Base-by-base conservation (phyloP, 2,888 invertebrate species). In the Zygothrica quintamaculata region DNA sequence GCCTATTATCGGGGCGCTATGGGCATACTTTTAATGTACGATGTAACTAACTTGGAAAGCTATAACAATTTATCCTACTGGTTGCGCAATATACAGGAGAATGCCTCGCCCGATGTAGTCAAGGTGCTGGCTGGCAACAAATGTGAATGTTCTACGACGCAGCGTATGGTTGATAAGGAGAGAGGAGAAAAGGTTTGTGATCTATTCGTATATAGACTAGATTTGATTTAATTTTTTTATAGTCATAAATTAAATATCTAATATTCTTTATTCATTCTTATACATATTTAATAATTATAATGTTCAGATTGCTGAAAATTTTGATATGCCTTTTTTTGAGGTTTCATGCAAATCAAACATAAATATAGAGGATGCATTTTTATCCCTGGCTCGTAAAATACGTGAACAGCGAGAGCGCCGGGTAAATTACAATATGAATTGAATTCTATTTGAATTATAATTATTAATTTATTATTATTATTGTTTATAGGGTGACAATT, bases 11-110 rank as follows among this genome's bases (percentile, higher is more conserved):
- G 97, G 42, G 97, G 96, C 3, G 96, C 97, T 9, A 96, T 97
- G 97, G 97, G 97, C 48, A 96, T 97, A 79, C 93, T 97, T 42
- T 93, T 97, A 15, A 96, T 97, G 94, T 97, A 97, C 89, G 97
- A 97, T 90, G 96, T 97, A 76, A 97, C 97, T 34, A 96, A 96
- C 90, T 92, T 96, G 87, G 96, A 96, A 88, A 96, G 97, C n/a
- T 97, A 97, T 90, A 96, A 96, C 90, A 96, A 97, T 91, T 92
- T 97, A 73, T 95, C 96, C 6, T 97, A 97, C 89, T 97, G 97
- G 97, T 92, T 97, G 66, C 93, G 96, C 90, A 97, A 96, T 91
- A 96, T 97, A 77, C 95, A 97, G 92, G 96, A 96, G 96, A 96
- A 96, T 88, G 96, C 96, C 37, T 95, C 96, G 8, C 95, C 96